A percentile compares a stretch with the other conserved stretches of the same genome.
phyloP scores from a whole-genome alignment of 2,888 invertebrate genomes.

The Microctonus hyperodae region DNA sequence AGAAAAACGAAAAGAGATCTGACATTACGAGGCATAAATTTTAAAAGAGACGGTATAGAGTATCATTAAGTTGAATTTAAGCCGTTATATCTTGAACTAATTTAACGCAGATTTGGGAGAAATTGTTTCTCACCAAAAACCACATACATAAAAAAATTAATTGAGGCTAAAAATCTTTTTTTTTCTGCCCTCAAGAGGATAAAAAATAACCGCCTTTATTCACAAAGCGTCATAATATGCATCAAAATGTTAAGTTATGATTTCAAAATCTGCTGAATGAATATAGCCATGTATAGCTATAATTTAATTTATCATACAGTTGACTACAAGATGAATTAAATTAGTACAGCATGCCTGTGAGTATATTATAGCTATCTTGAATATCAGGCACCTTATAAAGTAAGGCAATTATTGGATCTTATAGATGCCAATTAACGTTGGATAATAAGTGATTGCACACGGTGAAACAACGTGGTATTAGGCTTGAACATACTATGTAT shows the following conservation, averaged over 20 bases:
- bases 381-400: background rate
- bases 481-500: conserved; percentile 18
- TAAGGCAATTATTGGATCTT: conserved; percentile 10
- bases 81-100: background rate
- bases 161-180: too few species aligned
- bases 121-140: background rate
- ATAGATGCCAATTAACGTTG: conserved; percentile 8
- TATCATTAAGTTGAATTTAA: background rate
- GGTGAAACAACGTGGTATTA: conserved; percentile 15
- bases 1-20: background rate
- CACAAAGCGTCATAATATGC: background rate
- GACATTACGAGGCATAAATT: conserved; percentile 4
- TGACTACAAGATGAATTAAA: background rate
- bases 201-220: background rate
- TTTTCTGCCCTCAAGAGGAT: too few species aligned
- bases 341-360: background rate
- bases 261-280: background rate
- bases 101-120: too few species aligned
- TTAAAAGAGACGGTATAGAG: conserved; percentile 1
- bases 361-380: background rate
- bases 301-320: background rate
- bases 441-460: conserved; percentile 13
- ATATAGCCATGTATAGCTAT: background rate
- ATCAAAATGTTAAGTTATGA: background rate
- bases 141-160: too few species aligned